These are phyloP conservation scores for Steinernema khuongi DNA, from an alignment of 1,140 invertebrate genomes.

Conservation along the genomic window DNA sequence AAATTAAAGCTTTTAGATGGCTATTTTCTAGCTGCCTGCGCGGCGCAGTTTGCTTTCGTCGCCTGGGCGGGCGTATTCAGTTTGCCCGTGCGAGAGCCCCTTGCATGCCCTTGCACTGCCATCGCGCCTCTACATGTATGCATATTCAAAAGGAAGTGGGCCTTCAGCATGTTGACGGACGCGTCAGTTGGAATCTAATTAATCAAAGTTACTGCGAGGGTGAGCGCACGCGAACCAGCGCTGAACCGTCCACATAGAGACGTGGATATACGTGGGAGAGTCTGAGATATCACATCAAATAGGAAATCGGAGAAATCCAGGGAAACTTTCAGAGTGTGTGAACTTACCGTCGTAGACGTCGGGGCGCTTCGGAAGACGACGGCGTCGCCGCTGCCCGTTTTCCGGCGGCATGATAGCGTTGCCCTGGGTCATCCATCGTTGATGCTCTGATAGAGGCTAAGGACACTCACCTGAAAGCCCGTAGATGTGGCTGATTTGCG, in stretches of 20 bases:
- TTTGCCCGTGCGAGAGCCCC: background rate
- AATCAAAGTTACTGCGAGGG: background rate
- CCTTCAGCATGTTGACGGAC: background rate
- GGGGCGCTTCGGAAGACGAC: background rate
- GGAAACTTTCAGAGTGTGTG: background rate
- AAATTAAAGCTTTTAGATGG: constrained; percentile 2
- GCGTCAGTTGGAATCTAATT: constrained; percentile 8
- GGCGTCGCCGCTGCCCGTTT: background rate
- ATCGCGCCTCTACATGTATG: background rate
- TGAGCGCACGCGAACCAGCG: background rate
- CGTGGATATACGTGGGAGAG: constrained; percentile 2
- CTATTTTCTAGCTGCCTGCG: constrained; percentile 4
- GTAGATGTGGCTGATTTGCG: background rate
- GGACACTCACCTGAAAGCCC: background rate
- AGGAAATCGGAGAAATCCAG: background rate
- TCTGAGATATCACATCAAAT: background rate
- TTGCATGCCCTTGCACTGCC: background rate
- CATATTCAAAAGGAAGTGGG: constrained; percentile 16
- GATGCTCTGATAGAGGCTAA: background rate
- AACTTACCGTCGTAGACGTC: background rate
- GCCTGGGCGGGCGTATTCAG: too few species aligned
- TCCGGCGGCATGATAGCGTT: background rate
- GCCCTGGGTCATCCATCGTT: too few species aligned
- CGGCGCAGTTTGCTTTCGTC: background rate
- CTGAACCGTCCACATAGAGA: too few species aligned